phyloP scores from a whole-genome alignment of 2,888 invertebrate species.

The Drosophila prolongata region DNA sequence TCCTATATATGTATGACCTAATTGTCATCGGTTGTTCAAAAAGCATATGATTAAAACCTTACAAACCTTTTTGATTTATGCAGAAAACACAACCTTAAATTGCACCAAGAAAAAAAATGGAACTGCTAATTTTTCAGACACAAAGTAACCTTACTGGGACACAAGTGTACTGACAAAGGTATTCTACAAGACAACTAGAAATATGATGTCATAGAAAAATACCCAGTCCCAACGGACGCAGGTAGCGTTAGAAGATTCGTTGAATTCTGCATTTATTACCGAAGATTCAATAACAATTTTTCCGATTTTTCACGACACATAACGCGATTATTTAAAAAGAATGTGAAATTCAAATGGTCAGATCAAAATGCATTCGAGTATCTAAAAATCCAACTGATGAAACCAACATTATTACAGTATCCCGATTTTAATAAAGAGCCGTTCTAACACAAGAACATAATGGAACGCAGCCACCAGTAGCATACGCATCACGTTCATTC shows the following conservation, averaged over 20 bases:
- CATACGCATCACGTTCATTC: conserved; percentile 2
- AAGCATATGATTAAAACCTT: conserved; percentile 19
- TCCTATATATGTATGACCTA: conserved; percentile 15
- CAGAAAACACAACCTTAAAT: not conserved
- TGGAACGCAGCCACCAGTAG: conserved; percentile 2
- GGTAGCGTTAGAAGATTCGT: not conserved
- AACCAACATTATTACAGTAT: conserved; percentile 8
- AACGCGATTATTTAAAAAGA: not conserved
- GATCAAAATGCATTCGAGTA: conserved; percentile 1
- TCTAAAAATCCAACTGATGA: not conserved
- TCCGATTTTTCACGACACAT: not conserved
- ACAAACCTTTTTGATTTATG: conserved; percentile 10
- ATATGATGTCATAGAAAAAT: not conserved
- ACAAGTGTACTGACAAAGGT: not conserved
- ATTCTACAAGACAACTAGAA: conserved; percentile 2
- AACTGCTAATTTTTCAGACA: conserved; percentile 6
- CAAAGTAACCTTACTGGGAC: not conserved
- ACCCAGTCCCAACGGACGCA: not conserved
- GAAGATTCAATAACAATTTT: not conserved
- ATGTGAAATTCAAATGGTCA: not conserved
- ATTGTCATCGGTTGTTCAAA: conserved; percentile 15
- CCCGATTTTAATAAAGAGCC: conserved; percentile 10
- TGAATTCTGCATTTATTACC: not conserved
- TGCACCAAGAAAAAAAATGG: conserved; percentile 1
- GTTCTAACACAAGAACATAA: conserved; percentile 5